Conservation (phyloP, 2,888 invertebrate genomes). For the Timema podura region DNA sequence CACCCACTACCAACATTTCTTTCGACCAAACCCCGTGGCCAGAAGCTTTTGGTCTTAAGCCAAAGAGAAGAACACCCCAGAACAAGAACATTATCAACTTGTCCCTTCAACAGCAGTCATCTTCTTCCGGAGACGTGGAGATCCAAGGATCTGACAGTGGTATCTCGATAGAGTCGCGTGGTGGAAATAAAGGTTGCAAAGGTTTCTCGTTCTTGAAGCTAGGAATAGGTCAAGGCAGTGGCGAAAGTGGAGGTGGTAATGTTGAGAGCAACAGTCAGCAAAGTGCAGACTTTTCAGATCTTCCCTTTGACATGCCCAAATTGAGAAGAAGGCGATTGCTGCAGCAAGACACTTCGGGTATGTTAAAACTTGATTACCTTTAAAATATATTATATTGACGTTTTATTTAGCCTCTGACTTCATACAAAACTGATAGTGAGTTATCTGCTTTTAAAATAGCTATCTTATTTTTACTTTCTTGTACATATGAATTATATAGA, state of each 20-base stretch:
- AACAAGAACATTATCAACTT: slow-evolving; percentile 72
- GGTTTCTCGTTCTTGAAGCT: slow-evolving; percentile 38
- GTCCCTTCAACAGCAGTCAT: slow-evolving; percentile 53
- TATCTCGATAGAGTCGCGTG: slow-evolving; percentile 79
- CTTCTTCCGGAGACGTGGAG: slow-evolving; percentile 61
- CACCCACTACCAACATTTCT: slow-evolving; percentile 26
- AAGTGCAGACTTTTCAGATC: slow-evolving; percentile 50
- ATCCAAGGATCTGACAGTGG: slow-evolving; percentile 85
- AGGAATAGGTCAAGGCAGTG: not conserved
- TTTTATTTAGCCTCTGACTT: no score
- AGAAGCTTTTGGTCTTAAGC: slow-evolving; percentile 53
- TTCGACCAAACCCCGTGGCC: slow-evolving; percentile 38
- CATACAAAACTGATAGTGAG: no score
- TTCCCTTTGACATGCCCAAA: slow-evolving; percentile 90
- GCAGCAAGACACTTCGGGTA: slow-evolving; percentile 53
- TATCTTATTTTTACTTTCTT: no score
- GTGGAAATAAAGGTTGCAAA: slow-evolving; percentile 67
- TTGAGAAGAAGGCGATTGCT: slow-evolving; percentile 55
- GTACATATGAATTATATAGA: no score
- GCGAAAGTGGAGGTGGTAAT: slow-evolving; percentile 43
- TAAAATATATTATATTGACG: no score
- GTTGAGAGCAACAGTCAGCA: slow-evolving; percentile 40
- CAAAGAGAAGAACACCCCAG: slow-evolving; percentile 64
- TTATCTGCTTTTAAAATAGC: no score
- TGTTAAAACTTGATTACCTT: no score